Conservation (phyloP, 2,888 invertebrate genomes). For the Eucriotettix oculatus region DNA sequence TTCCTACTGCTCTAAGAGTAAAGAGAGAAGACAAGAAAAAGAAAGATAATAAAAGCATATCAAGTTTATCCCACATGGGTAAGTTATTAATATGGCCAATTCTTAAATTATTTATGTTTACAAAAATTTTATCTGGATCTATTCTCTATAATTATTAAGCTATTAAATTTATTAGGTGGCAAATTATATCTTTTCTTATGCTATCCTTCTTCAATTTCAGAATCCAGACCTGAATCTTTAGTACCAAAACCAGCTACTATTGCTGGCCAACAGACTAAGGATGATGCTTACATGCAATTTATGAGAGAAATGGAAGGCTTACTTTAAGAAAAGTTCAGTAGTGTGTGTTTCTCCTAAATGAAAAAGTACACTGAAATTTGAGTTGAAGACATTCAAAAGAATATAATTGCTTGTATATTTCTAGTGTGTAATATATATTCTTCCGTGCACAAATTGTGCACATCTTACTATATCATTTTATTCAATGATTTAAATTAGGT, state of each 20-base stretch:
- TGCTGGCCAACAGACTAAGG: slow-evolving; percentile 57
- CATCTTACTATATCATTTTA: no score
- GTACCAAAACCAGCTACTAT: slow-evolving; percentile 19
- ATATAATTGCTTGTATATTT: no score
- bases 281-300: slow-evolving; percentile 96
- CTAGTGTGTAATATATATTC: no score
- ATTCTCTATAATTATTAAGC: no score
- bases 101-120: no score
- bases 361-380: no score
- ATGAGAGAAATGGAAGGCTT: slow-evolving; percentile 97
- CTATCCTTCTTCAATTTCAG: slow-evolving; percentile 4
- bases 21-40: slow-evolving; percentile 67
- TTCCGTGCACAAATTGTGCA: no score
- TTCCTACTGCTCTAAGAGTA: slow-evolving; percentile 81
- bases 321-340: slow-evolving; percentile 34
- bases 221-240: slow-evolving; percentile 10
- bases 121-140: neutral
- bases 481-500: no score
- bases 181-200: no score
- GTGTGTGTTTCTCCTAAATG: no score
- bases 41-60: slow-evolving; percentile 3
- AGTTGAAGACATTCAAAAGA: no score
- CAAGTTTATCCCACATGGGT: neutral
- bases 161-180: no score
- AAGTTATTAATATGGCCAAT: neutral